phyloP scores from a whole-genome alignment of 2,113 vertebrate species.

The Clarias gariepinus region DNA sequence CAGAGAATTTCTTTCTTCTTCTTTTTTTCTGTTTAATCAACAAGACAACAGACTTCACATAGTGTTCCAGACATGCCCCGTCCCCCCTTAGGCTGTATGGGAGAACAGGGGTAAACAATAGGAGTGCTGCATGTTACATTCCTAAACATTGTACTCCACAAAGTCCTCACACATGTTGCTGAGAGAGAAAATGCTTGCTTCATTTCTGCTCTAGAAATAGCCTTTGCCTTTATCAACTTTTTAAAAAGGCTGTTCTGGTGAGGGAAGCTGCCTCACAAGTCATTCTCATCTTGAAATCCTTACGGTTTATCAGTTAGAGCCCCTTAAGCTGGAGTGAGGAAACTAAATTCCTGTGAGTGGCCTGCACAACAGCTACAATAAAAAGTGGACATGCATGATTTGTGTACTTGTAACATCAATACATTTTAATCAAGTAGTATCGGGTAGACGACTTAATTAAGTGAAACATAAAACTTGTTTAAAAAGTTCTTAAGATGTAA shows the following conservation, averaged over 20 bases:
- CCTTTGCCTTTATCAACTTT: background rate
- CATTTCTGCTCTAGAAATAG: background rate
- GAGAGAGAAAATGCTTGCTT: background rate
- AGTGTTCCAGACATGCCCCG: background rate
- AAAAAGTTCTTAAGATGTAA: background rate
- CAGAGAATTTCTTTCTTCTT: background rate
- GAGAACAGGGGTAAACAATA: background rate
- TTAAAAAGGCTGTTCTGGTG: background rate
- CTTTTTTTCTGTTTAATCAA: background rate
- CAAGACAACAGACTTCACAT: background rate
- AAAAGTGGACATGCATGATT: background rate
- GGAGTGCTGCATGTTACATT: too few relatives aligned
- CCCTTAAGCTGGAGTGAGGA: background rate
- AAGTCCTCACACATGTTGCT: background rate
- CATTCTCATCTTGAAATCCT: background rate
- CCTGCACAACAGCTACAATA: background rate
- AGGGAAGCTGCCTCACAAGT: background rate
- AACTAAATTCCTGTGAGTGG: background rate
- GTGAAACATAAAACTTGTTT: background rate
- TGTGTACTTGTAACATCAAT: background rate
- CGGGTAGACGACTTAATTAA: background rate
- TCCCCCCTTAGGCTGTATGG: background rate
- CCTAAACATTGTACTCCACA: background rate
- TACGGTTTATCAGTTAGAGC: background rate
- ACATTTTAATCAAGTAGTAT: background rate